Conservation (phyloP, 2,888 invertebrate genomes). For the Chymomyza fuscimana region DNA sequence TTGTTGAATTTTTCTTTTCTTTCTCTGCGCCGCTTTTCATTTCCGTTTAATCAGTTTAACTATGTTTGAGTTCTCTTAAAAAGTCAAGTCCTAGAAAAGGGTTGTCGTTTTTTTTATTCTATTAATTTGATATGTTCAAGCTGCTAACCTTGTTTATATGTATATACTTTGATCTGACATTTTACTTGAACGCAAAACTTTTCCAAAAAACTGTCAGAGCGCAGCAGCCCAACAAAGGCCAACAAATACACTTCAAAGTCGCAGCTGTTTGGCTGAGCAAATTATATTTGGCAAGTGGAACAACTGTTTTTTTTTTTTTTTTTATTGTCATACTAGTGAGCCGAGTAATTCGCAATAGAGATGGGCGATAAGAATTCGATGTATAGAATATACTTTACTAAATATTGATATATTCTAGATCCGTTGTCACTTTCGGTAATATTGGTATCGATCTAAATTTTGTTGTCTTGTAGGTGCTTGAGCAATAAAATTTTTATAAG, state of each 20-base stretch:
- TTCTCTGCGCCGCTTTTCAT: constrained; percentile 35
- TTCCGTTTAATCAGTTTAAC: constrained; percentile 27
- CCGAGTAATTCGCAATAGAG: background rate
- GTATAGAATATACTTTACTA: no score
- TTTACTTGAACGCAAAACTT: constrained; percentile 20
- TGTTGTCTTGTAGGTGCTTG: no score
- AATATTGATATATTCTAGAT: no score
- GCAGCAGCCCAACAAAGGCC: background rate
- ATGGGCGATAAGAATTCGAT: no score
- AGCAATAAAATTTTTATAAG: no score
- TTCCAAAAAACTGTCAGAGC: constrained; percentile 6
- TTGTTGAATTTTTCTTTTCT: background rate
- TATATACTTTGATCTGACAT: constrained; percentile 6
- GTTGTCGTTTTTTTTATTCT: constrained; percentile 13
- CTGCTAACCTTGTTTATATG: background rate
- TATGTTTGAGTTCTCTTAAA: constrained; percentile 18
- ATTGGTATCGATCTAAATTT: no score
- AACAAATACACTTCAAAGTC: constrained; percentile 6
- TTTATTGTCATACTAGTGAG: background rate
- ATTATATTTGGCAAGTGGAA: constrained; percentile 4
- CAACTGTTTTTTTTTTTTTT: constrained; percentile 5
- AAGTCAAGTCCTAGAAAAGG: constrained; percentile 29
- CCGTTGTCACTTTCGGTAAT: no score
- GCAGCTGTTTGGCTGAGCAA: constrained; percentile 9
- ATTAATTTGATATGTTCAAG: background rate